These are phyloP conservation scores for Ceratina calcarata DNA, from an alignment of 1,140 invertebrate species.

Conservation along the genomic window DNA sequence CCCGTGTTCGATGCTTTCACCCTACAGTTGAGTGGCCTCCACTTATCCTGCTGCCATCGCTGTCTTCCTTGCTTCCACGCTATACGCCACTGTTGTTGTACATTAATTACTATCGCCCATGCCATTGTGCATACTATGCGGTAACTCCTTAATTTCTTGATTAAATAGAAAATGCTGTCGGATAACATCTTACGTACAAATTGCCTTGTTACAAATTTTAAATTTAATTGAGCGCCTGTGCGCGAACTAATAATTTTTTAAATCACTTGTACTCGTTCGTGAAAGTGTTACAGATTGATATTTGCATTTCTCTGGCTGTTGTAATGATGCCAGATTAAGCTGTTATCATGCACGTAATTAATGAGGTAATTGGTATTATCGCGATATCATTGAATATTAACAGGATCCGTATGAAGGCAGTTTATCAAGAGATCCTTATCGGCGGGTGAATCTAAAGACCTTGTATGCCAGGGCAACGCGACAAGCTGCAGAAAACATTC, in stretches of 20 bases:
- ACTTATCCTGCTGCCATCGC: slow-evolving; percentile 8
- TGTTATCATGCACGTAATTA: background rate
- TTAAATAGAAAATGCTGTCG: background rate
- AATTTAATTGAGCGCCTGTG: too few species aligned
- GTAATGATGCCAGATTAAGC: background rate
- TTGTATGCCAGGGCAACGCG: slow-evolving; percentile 16
- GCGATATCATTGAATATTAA: slow-evolving; percentile 26
- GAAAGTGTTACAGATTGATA: background rate
- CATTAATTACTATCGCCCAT: slow-evolving; percentile 3
- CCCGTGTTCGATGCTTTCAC: background rate
- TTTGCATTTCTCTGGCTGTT: background rate
- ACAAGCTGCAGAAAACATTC: slow-evolving; percentile 5
- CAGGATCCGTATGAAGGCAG: background rate
- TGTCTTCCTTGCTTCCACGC: slow-evolving; percentile 1
- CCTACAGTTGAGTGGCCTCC: slow-evolving; percentile 22
- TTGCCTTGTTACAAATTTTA: too few species aligned
- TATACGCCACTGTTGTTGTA: background rate
- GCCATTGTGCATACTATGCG: background rate
- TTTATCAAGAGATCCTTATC: slow-evolving; percentile 27
- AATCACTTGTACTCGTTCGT: background rate
- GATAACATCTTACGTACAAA: too few species aligned
- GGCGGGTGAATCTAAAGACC: slow-evolving; percentile 14
- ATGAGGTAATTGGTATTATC: background rate
- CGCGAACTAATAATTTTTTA: too few species aligned
- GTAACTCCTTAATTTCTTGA: background rate